Base-by-base conservation (phyloP, 1,140 invertebrate species). In the Bombus breviceps region DNA sequence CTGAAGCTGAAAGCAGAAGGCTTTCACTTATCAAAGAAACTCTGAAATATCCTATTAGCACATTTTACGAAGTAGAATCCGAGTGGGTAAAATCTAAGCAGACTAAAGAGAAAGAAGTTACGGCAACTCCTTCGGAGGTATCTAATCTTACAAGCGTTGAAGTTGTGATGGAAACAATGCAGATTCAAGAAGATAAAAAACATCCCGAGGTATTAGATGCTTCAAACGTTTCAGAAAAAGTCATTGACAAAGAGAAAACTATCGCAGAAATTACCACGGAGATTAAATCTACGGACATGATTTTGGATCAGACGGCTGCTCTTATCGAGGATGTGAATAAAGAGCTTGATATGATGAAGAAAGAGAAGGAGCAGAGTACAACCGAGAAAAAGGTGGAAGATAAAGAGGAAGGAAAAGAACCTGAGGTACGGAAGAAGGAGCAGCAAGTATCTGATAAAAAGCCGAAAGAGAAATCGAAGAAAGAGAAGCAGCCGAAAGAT, bases 11-110 rank as follows among this genome's bases (percentile, higher is more conserved):
- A 18, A 0, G 3, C 2, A 86, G 81, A 25, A 89, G 69, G 6
- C 57, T 18, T 34, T 83, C 88, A 2, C 37, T 90, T 5, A 9
- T 86, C 12, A 39, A 75, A 10, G 92, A 92, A 68, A 62, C 82
- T 78, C 43, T 84, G 10, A 93, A 92, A 47, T 90, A 92, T 87
- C 91, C 89, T 9, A n/a, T 88, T 18, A n/a, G 79, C 22, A 87
- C 87, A 64, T 86, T 92, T 9, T 85, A 84, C n/a, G 68, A 88
- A 34, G 59, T 88, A 18, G 93, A 93, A 64, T 83, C 89, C 13
- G 62, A 90, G 37, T 92, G 91, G 91, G 73, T 88, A 10, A 76
- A 88, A 68, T 84, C 37, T 64, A 92, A 88, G 86, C 88, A 34
- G 34, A 0, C 10, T 32, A 12, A 25, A 37, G 59, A 74, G 8